phyloP scores from a whole-genome alignment of 2,888 invertebrate genomes.

The Rhingia rostrata region DNA sequence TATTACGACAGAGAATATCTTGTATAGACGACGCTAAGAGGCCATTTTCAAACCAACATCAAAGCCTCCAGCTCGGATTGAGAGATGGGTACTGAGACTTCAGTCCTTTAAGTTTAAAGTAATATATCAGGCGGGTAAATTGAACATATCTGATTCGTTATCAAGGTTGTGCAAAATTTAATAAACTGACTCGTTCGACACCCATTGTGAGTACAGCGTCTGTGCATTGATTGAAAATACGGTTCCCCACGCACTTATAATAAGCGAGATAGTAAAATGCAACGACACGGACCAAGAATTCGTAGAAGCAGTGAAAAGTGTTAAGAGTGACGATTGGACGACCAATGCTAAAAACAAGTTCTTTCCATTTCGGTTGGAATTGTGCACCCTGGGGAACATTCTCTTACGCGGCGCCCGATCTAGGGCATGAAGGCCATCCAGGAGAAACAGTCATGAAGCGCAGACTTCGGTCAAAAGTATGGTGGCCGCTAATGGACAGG shows the following conservation, averaged over 20 bases:
- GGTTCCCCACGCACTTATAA: conserved; percentile 30
- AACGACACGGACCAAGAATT: conserved; percentile 12
- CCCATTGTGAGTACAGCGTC: conserved; percentile 33
- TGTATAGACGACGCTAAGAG: too few relatives aligned
- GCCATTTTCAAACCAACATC: too few relatives aligned
- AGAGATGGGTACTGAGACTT: too few relatives aligned
- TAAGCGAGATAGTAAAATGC: conserved; percentile 31
- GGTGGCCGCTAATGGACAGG: conserved; percentile 30
- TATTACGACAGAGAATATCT: too few relatives aligned
- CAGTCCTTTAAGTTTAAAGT: too few relatives aligned
- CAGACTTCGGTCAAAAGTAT: conserved; percentile 23
- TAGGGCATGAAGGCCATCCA: conserved; percentile 26
- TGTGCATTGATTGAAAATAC: conserved; percentile 35
- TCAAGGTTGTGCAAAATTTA: too few relatives aligned
- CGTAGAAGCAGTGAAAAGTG: not conserved
- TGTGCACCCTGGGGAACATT: conserved; percentile 1
- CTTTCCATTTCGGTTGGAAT: conserved; percentile 5
- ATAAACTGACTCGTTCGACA: conserved; percentile 33
- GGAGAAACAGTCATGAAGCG: conserved; percentile 34
- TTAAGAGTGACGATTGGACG: conserved; percentile 8
- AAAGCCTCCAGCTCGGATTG: too few relatives aligned
- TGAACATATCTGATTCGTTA: too few relatives aligned
- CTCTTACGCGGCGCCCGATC: not conserved
- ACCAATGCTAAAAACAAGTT: conserved; percentile 1
- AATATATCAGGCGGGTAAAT: too few relatives aligned